Evolutionary conservation across 2,113 vertebrate genomes (phyloP).

Genomic region (Anarhynchus alexandrinus): DNA sequence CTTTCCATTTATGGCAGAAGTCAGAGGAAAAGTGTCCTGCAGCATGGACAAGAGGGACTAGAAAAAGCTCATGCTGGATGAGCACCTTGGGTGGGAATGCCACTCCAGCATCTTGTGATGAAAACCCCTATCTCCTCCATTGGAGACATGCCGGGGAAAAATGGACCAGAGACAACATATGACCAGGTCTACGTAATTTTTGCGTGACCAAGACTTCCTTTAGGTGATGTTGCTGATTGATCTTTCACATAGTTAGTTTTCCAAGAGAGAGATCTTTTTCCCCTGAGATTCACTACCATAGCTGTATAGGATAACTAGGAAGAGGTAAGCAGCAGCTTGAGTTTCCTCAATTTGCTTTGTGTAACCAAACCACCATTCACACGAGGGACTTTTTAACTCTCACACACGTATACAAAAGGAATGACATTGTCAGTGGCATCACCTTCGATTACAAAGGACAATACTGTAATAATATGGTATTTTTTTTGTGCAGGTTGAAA

Average conservation of each 20-base stretch:
- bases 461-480: background rate
- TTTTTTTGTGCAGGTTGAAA: background rate
- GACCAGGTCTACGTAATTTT: background rate
- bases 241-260: background rate
- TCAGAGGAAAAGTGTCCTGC: background rate
- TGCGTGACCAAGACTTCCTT: background rate
- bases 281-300: background rate
- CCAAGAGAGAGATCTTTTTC: background rate
- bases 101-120: background rate
- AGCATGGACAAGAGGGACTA: background rate
- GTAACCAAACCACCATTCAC: background rate
- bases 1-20: background rate
- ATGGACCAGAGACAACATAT: accelerated
- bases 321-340: background rate
- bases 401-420: background rate
- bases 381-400: background rate
- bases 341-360: background rate
- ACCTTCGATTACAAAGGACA: background rate
- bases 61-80: background rate
- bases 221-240: background rate
- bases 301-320: background rate
- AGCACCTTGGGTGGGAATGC: background rate
- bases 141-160: background rate
- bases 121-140: background rate
- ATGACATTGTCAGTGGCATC: background rate